Base-by-base conservation (phyloP, 1,140 invertebrate species). In the Saxidomus purpurata region DNA sequence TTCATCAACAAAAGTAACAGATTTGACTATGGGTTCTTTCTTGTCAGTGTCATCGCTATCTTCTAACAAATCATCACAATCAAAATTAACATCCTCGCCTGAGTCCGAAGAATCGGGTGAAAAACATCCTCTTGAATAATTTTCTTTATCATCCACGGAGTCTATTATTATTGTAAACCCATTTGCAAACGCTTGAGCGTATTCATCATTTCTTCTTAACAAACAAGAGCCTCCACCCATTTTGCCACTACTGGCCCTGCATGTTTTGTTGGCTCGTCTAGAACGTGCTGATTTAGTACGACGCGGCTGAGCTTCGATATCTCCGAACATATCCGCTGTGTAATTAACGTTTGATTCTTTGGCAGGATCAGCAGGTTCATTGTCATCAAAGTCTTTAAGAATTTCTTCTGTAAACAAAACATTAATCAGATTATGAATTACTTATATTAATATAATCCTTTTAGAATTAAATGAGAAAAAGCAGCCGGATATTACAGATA, bases 251-350 rank as follows among this genome's bases (percentile, higher is more conserved):
- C 25, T 76, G 11, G 31, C 19, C 47, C 43, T 74, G 34, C n/a
- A 38, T 52, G 63, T 22, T 52, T 71, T 74, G 6, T 36, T 76
- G 22, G 25, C 31, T 55, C 49, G n/a, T 17, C n/a, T 19, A 11
- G 2, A 11, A 82, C 67, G 67, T 17, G 22, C 67, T 15, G 76
- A 79, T 52, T 38, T 55, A 1, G 49, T 1, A 0, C 25, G 43
- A 34, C n/a, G 1, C 28, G 59, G 36, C 19, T 82, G 80, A 15
- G 71, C n/a, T n/a, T 87, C 71, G 15, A 87, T 87, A 36, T 87
- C 85, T 31, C 85, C 85, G 34, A 87, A 87, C 85, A 87, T 87
- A 9, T 87, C 85, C 22, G 85, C 71, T 34, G 85, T 87, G 22
- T 79, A 79, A 25, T 55, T 47, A 31, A 55, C 36, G 17, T 6